Conservation (phyloP, 2,113 vertebrate species). For the Sorex fumeus region DNA sequence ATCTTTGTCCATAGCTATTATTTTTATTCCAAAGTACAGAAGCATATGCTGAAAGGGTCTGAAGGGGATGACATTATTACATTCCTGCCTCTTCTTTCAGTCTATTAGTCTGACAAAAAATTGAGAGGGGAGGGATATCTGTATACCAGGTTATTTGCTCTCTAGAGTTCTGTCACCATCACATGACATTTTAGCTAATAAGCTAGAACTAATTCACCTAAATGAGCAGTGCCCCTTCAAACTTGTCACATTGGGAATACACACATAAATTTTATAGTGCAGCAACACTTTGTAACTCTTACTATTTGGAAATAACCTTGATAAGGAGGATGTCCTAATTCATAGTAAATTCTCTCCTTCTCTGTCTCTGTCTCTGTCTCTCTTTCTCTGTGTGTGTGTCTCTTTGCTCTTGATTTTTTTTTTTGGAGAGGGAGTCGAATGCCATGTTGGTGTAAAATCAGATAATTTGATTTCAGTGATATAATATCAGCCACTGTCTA, state of each 20-base stretch:
- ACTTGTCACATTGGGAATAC: slow-evolving; percentile 35
- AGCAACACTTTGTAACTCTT: neutral
- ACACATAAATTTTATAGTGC: neutral
- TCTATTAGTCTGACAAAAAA: neutral
- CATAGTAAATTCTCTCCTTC: neutral
- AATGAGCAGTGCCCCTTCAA: neutral
- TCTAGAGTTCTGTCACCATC: neutral
- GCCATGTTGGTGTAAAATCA: neutral
- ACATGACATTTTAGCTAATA: slow-evolving; percentile 35
- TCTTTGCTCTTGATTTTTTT: neutral
- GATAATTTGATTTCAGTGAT: neutral
- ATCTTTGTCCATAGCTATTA: neutral
- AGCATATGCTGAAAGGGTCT: neutral
- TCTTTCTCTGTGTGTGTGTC: neutral
- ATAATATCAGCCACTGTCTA: neutral
- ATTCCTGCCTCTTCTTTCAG: neutral
- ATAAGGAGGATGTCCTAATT: neutral
- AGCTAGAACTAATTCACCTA: slow-evolving; percentile 60
- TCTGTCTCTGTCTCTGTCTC: neutral
- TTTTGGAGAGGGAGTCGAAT: neutral
- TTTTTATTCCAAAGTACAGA: neutral
- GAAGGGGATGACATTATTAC: neutral
- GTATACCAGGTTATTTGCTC: neutral
- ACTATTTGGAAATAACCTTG: slow-evolving; percentile 23
- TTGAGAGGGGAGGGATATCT: neutral